Percentiles rank a stretch among this genome's conserved stretches.
phyloP scores from a whole-genome alignment of 2,888 invertebrate species.

The Dolichopus griseipennis region DNA sequence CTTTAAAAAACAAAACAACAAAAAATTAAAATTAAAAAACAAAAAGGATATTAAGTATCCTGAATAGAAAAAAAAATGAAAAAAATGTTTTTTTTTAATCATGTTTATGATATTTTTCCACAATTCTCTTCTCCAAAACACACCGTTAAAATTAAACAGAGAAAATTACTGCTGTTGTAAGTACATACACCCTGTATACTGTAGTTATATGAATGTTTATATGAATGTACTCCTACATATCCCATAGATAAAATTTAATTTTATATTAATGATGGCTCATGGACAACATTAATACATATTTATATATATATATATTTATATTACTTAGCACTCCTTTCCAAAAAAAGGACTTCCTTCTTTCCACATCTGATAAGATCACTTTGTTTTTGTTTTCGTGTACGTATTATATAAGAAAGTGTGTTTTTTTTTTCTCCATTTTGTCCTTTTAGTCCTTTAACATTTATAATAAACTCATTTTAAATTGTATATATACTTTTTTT shows the following conservation, averaged over 20 bases:
- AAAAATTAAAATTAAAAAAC: neutral
- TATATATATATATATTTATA: neutral
- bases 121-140: neutral
- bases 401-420: neutral
- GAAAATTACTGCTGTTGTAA: too few species aligned
- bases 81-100: neutral
- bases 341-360: too few species aligned
- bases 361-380: too few species aligned
- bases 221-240: neutral
- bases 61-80: neutral
- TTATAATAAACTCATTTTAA: neutral
- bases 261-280: slow-evolving; percentile 4
- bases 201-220: neutral
- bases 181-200: neutral
- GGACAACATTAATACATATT: neutral
- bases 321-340: too few species aligned
- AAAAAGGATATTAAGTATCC: neutral
- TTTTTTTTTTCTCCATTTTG: neutral
- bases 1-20: neutral
- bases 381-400: neutral
- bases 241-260: slow-evolving; percentile 6
- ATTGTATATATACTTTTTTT: too few species aligned
- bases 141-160: neutral
- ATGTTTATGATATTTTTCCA: neutral
- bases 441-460: neutral